These are phyloP conservation scores for Perognathus longimembris DNA, from an alignment of 2,113 vertebrate genomes.

Conservation along the genomic window DNA sequence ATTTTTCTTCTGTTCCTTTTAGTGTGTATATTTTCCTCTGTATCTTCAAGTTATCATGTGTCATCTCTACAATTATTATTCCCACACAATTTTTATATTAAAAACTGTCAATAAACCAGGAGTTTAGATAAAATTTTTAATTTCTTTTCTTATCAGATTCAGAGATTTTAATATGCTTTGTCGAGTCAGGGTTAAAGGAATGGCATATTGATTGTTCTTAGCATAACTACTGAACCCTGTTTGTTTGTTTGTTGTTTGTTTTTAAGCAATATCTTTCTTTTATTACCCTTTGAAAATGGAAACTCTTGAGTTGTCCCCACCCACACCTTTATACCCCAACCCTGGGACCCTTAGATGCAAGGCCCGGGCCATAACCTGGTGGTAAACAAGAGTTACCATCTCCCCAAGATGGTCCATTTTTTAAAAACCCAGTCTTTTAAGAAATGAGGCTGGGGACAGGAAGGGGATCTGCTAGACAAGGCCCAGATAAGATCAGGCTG, in stretches of 20 bases:
- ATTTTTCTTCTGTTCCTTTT: conserved; percentile 6
- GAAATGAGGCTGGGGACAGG: conserved; percentile 76
- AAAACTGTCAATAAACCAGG: not conserved
- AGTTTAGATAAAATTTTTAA: not conserved
- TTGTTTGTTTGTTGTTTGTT: no score
- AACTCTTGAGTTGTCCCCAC: conserved; percentile 80
- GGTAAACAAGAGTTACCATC: conserved; percentile 45
- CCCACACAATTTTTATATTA: not conserved
- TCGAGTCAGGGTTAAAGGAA: not conserved
- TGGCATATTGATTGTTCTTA: not conserved
- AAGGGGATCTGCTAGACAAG: conserved; percentile 71
- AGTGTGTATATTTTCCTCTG: not conserved
- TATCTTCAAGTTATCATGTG: not conserved
- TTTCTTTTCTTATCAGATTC: not conserved
- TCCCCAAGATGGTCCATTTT: conserved; percentile 55
- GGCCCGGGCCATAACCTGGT: conserved; percentile 54
- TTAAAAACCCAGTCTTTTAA: conserved; percentile 76
- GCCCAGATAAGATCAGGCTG: conserved; percentile 54
- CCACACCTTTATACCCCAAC: conserved; percentile 55
- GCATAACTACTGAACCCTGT: no score
- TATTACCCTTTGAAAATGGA: conserved; percentile 79
- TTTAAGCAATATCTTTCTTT: conserved; percentile 82
- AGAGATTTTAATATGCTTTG: not conserved
- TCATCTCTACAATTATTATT: conserved; percentile 24
- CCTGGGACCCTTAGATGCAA: conserved; percentile 65